Evolutionary conservation across 2,797 vertebrate genomes (phyloP).

Genomic region (Neoniphon sammara): DNA sequence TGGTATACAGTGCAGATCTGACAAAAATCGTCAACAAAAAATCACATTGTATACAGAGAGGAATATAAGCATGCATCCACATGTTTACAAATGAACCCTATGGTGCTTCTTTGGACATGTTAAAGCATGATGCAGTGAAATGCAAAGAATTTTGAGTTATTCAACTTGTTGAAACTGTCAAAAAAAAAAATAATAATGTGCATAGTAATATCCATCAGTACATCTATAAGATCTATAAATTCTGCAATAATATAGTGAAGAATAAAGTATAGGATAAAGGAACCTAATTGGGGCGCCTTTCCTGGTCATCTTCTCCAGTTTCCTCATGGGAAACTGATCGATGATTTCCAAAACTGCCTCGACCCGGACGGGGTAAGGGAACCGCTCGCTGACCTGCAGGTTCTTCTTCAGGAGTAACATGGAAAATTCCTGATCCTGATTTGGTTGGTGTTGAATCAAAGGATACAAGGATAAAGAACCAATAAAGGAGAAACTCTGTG

Average conservation of each 20-base stretch:
- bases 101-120: too few relatives aligned
- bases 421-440: slow-evolving; percentile 79
- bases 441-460: slow-evolving; percentile 1
- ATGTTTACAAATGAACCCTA: too few relatives aligned
- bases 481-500: neutral
- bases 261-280: neutral
- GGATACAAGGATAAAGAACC: neutral
- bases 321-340: slow-evolving; percentile 84
- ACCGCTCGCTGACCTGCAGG: slow-evolving; percentile 79
- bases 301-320: slow-evolving; percentile 83
- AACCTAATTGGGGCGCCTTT: slow-evolving; percentile 76
- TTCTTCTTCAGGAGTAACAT: slow-evolving; percentile 87
- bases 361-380: slow-evolving; percentile 83
- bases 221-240: neutral
- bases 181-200: too few relatives aligned
- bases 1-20: too few relatives aligned
- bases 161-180: too few relatives aligned
- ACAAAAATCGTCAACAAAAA: too few relatives aligned
- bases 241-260: neutral
- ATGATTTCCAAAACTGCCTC: slow-evolving; percentile 84
- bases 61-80: too few relatives aligned
- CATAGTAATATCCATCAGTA: too few relatives aligned
- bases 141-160: too few relatives aligned
- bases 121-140: too few relatives aligned
- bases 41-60: too few relatives aligned